Conservation (phyloP, 2,888 invertebrate species). For the Amphipoea lucens region DNA sequence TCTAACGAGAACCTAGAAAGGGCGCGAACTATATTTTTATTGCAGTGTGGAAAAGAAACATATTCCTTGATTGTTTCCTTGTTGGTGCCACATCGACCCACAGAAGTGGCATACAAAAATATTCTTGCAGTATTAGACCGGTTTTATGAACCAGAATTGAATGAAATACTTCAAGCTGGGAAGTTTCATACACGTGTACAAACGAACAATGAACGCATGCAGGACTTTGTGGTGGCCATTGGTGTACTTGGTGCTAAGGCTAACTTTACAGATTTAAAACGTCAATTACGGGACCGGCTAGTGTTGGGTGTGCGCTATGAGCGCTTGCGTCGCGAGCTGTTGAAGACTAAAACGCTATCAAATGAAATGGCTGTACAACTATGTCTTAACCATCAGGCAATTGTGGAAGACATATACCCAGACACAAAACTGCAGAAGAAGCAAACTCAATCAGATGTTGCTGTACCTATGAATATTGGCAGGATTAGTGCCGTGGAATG, state of each 20-base stretch:
- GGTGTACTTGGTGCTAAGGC: background rate
- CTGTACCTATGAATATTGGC: background rate
- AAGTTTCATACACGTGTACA: no score
- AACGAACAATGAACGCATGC: no score
- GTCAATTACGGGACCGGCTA: background rate
- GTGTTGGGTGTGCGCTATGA: background rate
- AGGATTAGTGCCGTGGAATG: background rate
- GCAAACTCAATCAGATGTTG: background rate
- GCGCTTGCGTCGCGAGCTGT: background rate
- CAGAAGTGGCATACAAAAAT: no score
- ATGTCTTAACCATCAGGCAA: background rate
- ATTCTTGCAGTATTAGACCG: no score
- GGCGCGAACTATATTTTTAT: no score
- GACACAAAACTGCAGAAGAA: background rate
- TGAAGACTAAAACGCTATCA: background rate
- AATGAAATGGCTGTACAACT: background rate
- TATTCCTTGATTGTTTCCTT: no score
- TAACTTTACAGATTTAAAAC: background rate
- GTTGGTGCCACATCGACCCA: no score
- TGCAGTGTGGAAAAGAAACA: no score
- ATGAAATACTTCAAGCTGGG: no score
- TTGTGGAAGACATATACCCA: background rate
- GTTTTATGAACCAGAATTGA: no score
- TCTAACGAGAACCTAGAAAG: no score
- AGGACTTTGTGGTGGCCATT: background rate